phyloP scores from a whole-genome alignment of 2,797 vertebrate species.

The Pipistrellus pygmaeus region DNA sequence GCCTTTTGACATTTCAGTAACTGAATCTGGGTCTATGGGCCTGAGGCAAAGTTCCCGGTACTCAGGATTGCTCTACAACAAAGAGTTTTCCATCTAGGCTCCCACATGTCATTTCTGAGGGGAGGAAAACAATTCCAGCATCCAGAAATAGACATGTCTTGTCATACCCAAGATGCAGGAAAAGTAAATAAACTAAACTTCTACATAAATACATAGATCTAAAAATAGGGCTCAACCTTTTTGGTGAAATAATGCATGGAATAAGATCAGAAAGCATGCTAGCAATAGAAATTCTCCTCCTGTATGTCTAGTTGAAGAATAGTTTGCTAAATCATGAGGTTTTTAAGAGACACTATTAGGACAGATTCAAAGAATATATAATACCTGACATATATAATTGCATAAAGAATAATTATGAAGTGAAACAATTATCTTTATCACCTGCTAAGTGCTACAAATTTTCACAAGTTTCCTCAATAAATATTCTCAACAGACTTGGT shows the following conservation, averaged over 20 bases:
- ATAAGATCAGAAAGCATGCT: not conserved
- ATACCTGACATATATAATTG: not conserved
- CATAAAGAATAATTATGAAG: not conserved
- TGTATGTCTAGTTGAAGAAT: not conserved
- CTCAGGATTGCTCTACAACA: not conserved
- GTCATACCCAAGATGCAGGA: not conserved
- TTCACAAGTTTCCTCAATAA: not conserved
- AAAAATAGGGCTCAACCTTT: conserved; percentile 34
- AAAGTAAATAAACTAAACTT: conserved; percentile 47
- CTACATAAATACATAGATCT: conserved; percentile 1
- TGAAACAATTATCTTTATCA: conserved; percentile 10
- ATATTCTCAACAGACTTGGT: not conserved
- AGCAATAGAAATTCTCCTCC: conserved; percentile 3
- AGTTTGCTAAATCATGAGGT: not conserved
- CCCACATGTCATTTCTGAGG: not conserved
- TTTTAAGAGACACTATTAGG: not conserved
- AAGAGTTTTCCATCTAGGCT: not conserved
- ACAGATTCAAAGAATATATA: not conserved
- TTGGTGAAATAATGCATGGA: not conserved
- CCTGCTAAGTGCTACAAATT: not conserved
- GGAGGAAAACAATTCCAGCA: not conserved
- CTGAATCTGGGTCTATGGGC: not conserved
- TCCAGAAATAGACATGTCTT: not conserved
- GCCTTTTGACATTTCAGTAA: conserved; percentile 33
- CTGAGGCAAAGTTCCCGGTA: not conserved